phyloP scores from a whole-genome alignment of 1,140 invertebrate genomes.

The Cataglyphis hispanica region DNA sequence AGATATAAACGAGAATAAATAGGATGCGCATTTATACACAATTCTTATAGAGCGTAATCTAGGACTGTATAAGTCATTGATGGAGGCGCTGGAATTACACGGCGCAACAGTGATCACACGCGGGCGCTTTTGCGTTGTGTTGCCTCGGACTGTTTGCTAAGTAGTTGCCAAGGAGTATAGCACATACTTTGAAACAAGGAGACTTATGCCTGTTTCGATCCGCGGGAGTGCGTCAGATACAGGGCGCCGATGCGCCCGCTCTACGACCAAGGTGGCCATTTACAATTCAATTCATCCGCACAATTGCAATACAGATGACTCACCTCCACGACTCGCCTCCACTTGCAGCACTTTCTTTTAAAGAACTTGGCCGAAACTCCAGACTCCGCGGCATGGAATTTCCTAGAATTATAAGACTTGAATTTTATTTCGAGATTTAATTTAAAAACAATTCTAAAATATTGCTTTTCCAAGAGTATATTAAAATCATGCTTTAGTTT shows the following conservation, averaged over 20 bases:
- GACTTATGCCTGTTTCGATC: slow-evolving; percentile 49
- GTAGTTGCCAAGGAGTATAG: slow-evolving; percentile 59
- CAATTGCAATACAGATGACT: slow-evolving; percentile 53
- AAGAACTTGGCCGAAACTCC: slow-evolving; percentile 1
- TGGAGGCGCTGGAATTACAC: slow-evolving; percentile 20
- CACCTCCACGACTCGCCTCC: neutral
- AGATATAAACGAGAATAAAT: neutral
- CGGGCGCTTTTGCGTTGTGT: neutral
- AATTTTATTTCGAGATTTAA: neutral
- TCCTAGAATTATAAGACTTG: neutral
- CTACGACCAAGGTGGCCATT: slow-evolving; percentile 10
- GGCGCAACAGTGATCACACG: neutral
- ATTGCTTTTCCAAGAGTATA: neutral
- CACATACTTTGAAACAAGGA: slow-evolving; percentile 45
- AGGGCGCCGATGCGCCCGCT: neutral
- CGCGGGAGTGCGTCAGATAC: slow-evolving; percentile 36
- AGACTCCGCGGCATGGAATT: neutral
- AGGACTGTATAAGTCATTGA: neutral
- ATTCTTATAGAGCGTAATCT: neutral
- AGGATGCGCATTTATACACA: neutral
- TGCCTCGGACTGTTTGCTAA: slow-evolving; percentile 50
- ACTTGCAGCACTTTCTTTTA: neutral
- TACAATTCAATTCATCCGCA: slow-evolving; percentile 54
- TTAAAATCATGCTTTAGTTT: neutral
- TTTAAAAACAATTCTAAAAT: neutral